These are phyloP conservation scores for Scaptomyza flava DNA, from an alignment of 2,888 invertebrate species.

Conservation along the genomic window DNA sequence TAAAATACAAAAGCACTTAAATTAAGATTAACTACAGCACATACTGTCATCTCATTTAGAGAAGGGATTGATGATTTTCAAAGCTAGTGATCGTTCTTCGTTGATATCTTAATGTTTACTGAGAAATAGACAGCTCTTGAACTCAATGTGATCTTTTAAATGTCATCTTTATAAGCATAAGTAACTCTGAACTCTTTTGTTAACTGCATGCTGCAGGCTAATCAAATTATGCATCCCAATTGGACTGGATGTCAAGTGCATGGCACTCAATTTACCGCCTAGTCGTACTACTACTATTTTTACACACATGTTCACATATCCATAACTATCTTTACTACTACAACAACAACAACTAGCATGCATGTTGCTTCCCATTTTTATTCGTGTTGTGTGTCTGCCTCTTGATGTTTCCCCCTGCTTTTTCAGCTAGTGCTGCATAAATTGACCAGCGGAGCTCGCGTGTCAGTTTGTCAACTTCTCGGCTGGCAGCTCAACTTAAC, in stretches of 20 bases:
- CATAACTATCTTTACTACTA: neutral
- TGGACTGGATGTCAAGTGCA: conserved; percentile 68
- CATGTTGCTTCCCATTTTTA: conserved; percentile 9
- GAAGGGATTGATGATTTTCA: neutral
- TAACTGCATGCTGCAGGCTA: conserved; percentile 33
- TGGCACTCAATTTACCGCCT: conserved; percentile 44
- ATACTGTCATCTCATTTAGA: conserved; percentile 1
- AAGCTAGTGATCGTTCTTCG: no score
- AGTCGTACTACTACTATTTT: conserved; percentile 48
- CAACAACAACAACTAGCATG: neutral
- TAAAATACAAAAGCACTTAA: conserved; percentile 1
- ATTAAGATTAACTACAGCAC: conserved; percentile 1
- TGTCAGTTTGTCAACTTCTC: conserved; percentile 61
- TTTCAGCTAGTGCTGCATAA: conserved; percentile 13
- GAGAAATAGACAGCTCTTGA: conserved; percentile 17
- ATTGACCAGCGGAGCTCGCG: conserved; percentile 56
- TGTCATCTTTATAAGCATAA: conserved; percentile 4
- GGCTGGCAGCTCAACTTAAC: conserved; percentile 56
- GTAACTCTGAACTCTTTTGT: conserved; percentile 5
- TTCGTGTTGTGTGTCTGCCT: no score
- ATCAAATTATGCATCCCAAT: conserved; percentile 65
- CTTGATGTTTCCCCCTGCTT: neutral
- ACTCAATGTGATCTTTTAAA: conserved; percentile 22
- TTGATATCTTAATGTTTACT: neutral
- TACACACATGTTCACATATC: conserved; percentile 19